Evolutionary conservation across 2,113 vertebrate species (phyloP).

Genomic region (Drymodes brunneopygia): DNA sequence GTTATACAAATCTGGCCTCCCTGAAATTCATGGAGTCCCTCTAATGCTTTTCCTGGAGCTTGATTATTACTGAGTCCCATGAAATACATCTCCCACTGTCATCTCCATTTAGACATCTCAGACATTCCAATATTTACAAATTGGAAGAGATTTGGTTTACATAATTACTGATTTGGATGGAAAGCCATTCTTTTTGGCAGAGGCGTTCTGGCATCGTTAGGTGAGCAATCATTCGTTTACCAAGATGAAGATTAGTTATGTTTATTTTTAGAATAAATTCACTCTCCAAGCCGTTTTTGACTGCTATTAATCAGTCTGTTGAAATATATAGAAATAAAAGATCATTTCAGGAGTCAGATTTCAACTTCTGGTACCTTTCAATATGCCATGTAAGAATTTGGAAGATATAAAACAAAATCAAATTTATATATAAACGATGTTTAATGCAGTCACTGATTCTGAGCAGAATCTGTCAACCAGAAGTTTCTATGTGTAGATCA

Average conservation of each 20-base stretch:
- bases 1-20: background rate
- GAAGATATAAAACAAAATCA: background rate
- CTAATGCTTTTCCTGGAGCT: background rate
- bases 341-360: background rate
- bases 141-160: background rate
- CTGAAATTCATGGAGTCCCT: background rate
- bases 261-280: slow-evolving; percentile 31
- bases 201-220: background rate
- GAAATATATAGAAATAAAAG: background rate
- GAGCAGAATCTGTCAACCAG: background rate
- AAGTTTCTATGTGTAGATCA: background rate
- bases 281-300: background rate
- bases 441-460: background rate
- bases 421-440: background rate
- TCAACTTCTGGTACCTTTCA: slow-evolving; percentile 1
- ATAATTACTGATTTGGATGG: background rate
- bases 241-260: background rate
- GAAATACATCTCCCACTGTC: background rate
- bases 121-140: background rate
- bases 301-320: background rate
- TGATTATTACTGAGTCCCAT: background rate
- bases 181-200: background rate
- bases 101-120: background rate
- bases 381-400: background rate
- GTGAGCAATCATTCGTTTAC: background rate